A percentile compares a stretch with the other conserved stretches of the same genome.
These are phyloP conservation scores for Archilochus colubris DNA, from an alignment of 2,113 vertebrate species.

Conservation along the genomic window DNA sequence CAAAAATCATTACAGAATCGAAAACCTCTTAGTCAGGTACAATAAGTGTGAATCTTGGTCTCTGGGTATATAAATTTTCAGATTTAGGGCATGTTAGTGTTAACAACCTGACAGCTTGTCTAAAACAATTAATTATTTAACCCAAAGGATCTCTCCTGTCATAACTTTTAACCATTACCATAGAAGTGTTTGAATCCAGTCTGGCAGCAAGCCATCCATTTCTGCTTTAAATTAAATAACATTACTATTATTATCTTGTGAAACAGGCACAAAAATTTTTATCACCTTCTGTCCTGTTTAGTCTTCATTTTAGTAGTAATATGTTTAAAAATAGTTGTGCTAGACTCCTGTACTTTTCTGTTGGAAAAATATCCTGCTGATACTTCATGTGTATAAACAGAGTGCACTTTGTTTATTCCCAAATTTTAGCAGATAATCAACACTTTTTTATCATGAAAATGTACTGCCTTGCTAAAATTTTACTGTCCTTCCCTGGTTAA, in stretches of 20 bases:
- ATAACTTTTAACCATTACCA: conserved; percentile 31
- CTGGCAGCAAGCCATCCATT: conserved; percentile 24
- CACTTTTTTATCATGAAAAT: neutral
- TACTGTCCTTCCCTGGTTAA: neutral
- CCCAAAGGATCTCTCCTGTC: conserved; percentile 37
- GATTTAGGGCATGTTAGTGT: conserved; percentile 57
- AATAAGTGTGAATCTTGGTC: conserved; percentile 53
- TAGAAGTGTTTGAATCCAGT: neutral
- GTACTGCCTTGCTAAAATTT: neutral
- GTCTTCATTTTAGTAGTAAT: neutral
- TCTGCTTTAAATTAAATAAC: neutral
- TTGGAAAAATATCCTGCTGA: neutral
- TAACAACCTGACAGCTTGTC: conserved; percentile 72
- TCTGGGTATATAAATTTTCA: conserved; percentile 36
- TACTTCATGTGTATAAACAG: neutral
- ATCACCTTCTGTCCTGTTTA: neutral
- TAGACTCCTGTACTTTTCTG: neutral
- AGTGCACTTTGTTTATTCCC: neutral
- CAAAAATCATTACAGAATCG: conserved; percentile 57
- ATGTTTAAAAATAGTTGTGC: neutral
- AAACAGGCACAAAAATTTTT: neutral
- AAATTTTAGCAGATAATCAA: neutral
- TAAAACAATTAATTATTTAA: conserved; percentile 60
- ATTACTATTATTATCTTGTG: neutral
- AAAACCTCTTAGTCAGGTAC: conserved; percentile 46